phyloP scores from a whole-genome alignment of 1,140 invertebrate genomes.

The Druon quercuslanigerum region DNA sequence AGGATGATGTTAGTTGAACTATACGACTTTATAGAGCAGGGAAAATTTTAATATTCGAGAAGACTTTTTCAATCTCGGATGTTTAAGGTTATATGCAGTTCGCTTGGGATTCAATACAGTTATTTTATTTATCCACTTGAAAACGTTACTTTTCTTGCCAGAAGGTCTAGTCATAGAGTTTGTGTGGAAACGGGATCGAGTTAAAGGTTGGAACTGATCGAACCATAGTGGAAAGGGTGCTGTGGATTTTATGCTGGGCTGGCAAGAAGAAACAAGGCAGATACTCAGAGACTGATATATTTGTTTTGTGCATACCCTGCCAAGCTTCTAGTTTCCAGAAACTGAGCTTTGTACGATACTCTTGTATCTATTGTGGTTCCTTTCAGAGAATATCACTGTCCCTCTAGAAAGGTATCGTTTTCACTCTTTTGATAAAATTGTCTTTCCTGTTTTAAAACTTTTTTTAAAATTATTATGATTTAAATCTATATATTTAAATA shows the following conservation, averaged over 20 bases:
- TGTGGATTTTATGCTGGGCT: conserved; percentile 37
- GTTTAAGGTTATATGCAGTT: conserved; percentile 25
- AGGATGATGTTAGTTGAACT: not conserved
- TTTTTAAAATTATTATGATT: too few relatives aligned
- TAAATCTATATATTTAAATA: too few relatives aligned
- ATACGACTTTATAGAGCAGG: not conserved
- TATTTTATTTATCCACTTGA: conserved; percentile 29
- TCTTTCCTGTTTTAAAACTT: not conserved
- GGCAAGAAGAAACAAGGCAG: conserved; percentile 38
- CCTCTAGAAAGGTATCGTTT: conserved; percentile 14
- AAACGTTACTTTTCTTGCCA: conserved; percentile 27
- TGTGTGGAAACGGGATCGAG: not conserved
- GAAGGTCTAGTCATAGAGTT: conserved; percentile 1
- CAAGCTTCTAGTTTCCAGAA: conserved; percentile 39
- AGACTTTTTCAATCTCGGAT: conserved; percentile 14
- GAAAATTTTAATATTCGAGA: conserved; percentile 28
- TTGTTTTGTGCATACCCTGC: conserved; percentile 45
- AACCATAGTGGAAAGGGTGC: conserved; percentile 14
- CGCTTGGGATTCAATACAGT: conserved; percentile 22
- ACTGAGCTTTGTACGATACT: conserved; percentile 23
- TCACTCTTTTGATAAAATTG: not conserved
- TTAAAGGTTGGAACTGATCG: conserved; percentile 28
- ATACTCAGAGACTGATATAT: conserved; percentile 47
- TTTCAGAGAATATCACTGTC: conserved; percentile 14
- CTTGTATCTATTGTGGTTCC: conserved; percentile 10